Evolutionary conservation across 35 echinoderm and acorn worm genomes (phyloP).

Genomic region (Lytechinus variegatus): DNA sequence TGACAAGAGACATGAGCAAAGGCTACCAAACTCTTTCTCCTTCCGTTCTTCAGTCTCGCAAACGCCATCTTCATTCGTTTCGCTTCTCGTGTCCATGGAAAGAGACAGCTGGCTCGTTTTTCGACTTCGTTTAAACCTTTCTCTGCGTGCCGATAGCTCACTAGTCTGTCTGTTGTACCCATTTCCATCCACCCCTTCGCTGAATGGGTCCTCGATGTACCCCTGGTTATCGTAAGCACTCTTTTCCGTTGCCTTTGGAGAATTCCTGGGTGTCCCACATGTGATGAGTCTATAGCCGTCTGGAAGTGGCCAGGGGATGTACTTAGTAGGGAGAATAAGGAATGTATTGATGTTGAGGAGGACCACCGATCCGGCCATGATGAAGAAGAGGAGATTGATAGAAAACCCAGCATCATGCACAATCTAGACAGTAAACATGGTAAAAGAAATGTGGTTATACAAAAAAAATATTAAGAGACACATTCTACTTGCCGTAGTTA

Average conservation of each 20-base stretch:
- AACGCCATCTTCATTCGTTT: not conserved
- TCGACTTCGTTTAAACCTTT: not conserved
- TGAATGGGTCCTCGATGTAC: not conserved
- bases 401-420: slow-evolving; percentile 33
- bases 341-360: slow-evolving; percentile 14
- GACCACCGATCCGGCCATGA: not conserved
- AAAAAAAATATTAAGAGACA: not conserved
- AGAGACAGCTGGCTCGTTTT: not conserved
- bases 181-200: not conserved
- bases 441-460: not conserved
- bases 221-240: not conserved
- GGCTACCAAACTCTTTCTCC: slow-evolving; percentile 13
- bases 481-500: not conserved
- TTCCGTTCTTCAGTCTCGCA: slow-evolving; percentile 6
- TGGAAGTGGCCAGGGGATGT: slow-evolving; percentile 24
- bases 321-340: not conserved
- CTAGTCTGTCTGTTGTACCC: not conserved
- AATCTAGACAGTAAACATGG: not conserved
- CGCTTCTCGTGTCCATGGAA: not conserved
- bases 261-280: not conserved
- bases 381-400: slow-evolving; percentile 18
- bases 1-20: not conserved
- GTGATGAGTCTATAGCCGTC: not conserved
- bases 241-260: not conserved
- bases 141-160: not conserved